These are phyloP conservation scores for Aplodontia rufa DNA, from an alignment of 2,113 vertebrate genomes.

Conservation along the genomic window DNA sequence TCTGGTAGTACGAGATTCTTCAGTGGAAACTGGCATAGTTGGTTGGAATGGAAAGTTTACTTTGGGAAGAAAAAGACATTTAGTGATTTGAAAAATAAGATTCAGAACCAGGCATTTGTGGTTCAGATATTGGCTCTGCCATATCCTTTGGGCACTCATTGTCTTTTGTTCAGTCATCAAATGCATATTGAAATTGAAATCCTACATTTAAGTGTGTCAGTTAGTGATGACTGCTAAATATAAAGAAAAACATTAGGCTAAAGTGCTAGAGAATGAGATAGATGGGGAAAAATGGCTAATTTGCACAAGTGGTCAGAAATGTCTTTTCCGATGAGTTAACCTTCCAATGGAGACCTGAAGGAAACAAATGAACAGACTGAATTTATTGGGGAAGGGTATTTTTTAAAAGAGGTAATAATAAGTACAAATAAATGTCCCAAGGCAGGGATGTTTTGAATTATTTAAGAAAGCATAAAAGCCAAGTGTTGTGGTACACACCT, in stretches of 20 bases:
- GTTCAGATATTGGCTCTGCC: neutral
- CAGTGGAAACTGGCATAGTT: neutral
- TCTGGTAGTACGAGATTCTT: neutral
- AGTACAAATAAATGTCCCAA: neutral
- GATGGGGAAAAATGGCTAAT: neutral
- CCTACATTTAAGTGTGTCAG: neutral
- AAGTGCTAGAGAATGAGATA: neutral
- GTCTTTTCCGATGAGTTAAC: neutral
- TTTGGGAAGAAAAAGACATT: neutral
- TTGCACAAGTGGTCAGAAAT: neutral
- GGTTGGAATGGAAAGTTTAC: neutral
- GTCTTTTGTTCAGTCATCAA: neutral
- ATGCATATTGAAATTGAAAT: conserved; percentile 29
- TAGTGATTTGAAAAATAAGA: neutral
- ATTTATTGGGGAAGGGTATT: neutral
- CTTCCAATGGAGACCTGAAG: neutral
- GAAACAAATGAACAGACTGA: neutral
- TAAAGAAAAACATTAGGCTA: neutral
- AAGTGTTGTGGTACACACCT: no score
- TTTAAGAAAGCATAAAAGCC: neutral
- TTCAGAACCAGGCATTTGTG: neutral
- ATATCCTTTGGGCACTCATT: neutral
- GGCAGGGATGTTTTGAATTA: neutral
- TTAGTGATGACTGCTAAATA: neutral
- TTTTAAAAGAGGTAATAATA: neutral